Evolutionary conservation across 2,888 invertebrate species (phyloP), one percentile per base, ranked within the genome.

Genomic region (Sinotaia quadrata): DNA sequence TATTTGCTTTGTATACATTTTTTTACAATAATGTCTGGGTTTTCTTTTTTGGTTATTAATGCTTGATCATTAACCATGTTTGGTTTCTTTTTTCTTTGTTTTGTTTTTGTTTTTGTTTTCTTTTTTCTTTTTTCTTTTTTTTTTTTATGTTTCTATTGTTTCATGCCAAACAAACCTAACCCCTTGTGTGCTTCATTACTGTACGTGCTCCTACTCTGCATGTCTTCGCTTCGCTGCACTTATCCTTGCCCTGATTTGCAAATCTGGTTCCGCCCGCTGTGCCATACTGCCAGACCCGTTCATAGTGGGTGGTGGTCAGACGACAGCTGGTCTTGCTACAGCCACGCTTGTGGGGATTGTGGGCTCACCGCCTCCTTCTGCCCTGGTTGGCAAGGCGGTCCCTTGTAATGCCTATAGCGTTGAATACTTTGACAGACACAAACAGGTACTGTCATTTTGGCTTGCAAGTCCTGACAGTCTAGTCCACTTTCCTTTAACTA

Each of bases 341-440:
- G 66, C 75, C 52, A 73, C 77, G 71, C 74, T 79, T 77, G 78
- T 81, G 76, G 71, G 79, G 69, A 75, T 77, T 60, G 76, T 81
- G 63, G 78, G 79, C 21, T 60, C 58, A 29, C 59, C 72, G 54
- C 68, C 66, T 44, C 63, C 61, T 47, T 37, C 56, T 31, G 41
- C 41, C 12, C 44, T 47, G 29, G 63, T 24, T 24, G 63, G 65
- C 65, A 56, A 56, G 47, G 47, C 68, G 60, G 96, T 93, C 95
- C 96, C 96, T 94, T 96, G 96, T 96, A 95, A 95, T 91, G 95
- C 94, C 92, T 94, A 94, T 90, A 94, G 93, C 92, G 95, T 95
- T 92, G 93, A 94, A 92, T 95, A 95, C 93, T 95, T 95, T 91
- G 95, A 95, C 92, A 94, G 94, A 91, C 94, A 94, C 92, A 95